Conservation (phyloP, 2,888 invertebrate species). For the Mimumesa dahlbomi region DNA sequence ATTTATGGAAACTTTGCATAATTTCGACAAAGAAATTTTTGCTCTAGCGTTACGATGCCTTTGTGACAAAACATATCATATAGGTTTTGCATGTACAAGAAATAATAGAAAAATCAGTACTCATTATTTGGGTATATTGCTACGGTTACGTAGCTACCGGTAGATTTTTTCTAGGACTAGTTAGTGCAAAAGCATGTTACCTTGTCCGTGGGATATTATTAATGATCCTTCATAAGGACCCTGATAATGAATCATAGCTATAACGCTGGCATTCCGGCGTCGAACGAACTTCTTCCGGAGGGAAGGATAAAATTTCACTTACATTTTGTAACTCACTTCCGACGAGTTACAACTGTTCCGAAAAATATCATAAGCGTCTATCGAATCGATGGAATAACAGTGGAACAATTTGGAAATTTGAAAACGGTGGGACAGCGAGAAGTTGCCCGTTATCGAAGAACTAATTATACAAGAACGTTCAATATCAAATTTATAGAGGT, state of each 20-base stretch:
- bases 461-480: constrained; percentile 19
- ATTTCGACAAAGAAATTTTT: neutral
- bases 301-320: constrained; percentile 26
- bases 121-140: constrained; percentile 54
- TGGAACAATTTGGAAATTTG: no score
- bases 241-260: constrained; percentile 67
- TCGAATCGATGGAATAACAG: no score
- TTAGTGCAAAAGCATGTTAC: constrained; percentile 79
- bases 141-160: constrained; percentile 35
- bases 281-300: constrained; percentile 15
- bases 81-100: constrained; percentile 29
- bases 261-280: constrained; percentile 38
- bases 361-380: no score
- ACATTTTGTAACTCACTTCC: constrained; percentile 4
- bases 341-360: neutral
- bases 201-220: constrained; percentile 75
- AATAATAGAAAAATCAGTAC: constrained; percentile 28
- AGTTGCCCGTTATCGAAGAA: neutral
- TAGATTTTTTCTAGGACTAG: constrained; percentile 62
- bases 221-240: constrained; percentile 72
- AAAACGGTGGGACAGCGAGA: constrained; percentile 1
- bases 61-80: constrained; percentile 32
- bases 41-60: neutral
- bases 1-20: no score
- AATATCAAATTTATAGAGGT: constrained; percentile 44